Evolutionary conservation across 1,140 invertebrate genomes (phyloP).

Genomic region (Hyles euphorbiae): DNA sequence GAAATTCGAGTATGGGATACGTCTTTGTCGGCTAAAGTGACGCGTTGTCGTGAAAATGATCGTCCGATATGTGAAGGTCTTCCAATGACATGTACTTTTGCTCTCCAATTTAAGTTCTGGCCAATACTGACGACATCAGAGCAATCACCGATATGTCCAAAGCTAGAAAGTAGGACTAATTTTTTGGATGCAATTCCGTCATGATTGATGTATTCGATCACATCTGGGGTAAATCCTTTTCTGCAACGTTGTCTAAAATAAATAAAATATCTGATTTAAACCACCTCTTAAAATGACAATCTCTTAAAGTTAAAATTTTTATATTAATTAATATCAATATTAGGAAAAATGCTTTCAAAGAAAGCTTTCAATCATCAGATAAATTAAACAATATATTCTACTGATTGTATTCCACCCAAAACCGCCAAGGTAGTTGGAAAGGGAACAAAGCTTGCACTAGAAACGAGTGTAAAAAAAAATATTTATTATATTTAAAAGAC

Average conservation of each 20-base stretch:
- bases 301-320: too few relatives aligned
- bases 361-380: too few relatives aligned
- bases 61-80: conserved; percentile 36
- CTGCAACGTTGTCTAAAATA: conserved; percentile 50
- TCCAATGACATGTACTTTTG: conserved; percentile 41
- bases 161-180: conserved; percentile 44
- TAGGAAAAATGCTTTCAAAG: too few relatives aligned
- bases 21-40: conserved; percentile 20
- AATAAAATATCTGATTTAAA: too few relatives aligned
- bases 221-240: conserved; percentile 48
- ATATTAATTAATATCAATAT: too few relatives aligned
- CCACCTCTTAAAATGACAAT: too few relatives aligned
- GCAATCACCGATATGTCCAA: conserved; percentile 43
- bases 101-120: conserved; percentile 14
- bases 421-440: background rate
- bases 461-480: background rate
- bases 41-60: conserved; percentile 44
- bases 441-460: background rate
- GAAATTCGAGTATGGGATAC: conserved; percentile 5
- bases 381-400: too few relatives aligned
- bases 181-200: conserved; percentile 39
- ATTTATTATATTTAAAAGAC: conserved; percentile 5
- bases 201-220: conserved; percentile 38
- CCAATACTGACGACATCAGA: conserved; percentile 33
- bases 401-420: too few relatives aligned